Evolutionary conservation across 2,888 invertebrate genomes (phyloP).

Genomic region (Mesorhabditis spiculigera): DNA sequence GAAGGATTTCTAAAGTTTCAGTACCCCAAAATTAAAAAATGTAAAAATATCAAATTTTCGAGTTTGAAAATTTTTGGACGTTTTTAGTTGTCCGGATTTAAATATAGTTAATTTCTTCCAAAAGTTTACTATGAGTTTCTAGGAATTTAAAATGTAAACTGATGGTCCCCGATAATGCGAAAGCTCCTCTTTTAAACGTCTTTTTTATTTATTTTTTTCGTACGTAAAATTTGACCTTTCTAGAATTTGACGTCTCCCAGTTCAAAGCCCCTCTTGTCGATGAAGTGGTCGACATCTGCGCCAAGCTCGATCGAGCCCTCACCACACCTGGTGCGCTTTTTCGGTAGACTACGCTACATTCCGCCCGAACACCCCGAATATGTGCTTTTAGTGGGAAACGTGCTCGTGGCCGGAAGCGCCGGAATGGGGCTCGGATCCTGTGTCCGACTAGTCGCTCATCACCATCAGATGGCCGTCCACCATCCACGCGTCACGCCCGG

Average conservation of each 20-base stretch:
- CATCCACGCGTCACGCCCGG: slow-evolving; percentile 66
- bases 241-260: slow-evolving; percentile 70
- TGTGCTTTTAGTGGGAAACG: slow-evolving; percentile 64
- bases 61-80: too few species aligned
- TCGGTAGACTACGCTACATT: too few species aligned
- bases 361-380: too few species aligned
- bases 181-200: too few species aligned
- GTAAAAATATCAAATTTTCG: too few species aligned
- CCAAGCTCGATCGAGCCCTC: slow-evolving; percentile 69
- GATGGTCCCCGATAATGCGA: too few species aligned
- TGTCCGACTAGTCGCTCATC: slow-evolving; percentile 72
- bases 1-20: too few species aligned
- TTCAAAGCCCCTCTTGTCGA: slow-evolving; percentile 69
- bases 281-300: slow-evolving; percentile 70
- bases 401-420: slow-evolving; percentile 72
- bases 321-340: slow-evolving; percentile 61
- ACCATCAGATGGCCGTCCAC: slow-evolving; percentile 70
- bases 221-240: slow-evolving; percentile 9
- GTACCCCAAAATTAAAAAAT: too few species aligned
- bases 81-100: too few species aligned
- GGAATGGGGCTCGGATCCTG: slow-evolving; percentile 80
- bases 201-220: neutral
- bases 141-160: too few species aligned
- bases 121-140: too few species aligned
- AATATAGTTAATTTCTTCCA: too few species aligned